These are phyloP conservation scores for Heteromurus nitidus DNA, from an alignment of 2,888 invertebrate genomes.

Conservation along the genomic window DNA sequence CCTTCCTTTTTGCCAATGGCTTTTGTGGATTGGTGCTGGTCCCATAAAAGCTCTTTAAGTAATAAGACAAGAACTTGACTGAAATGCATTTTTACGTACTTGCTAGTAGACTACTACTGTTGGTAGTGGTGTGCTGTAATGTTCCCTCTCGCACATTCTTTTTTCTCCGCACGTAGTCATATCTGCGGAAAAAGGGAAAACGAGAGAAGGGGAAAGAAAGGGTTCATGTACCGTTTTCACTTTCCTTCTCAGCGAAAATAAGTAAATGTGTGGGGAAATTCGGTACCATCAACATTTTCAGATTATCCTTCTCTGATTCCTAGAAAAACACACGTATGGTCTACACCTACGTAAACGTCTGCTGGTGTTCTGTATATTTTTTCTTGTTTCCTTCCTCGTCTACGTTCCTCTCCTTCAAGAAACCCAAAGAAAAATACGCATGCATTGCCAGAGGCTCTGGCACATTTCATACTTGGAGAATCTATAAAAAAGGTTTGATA, in stretches of 20 bases:
- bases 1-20: conserved; percentile 53
- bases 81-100: conserved; percentile 54
- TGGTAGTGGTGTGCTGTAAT: neutral
- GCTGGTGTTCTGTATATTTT: neutral
- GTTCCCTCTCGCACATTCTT: conserved; percentile 3
- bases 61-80: conserved; percentile 53
- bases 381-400: conserved; percentile 8
- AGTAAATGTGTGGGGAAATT: neutral
- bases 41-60: conserved; percentile 58
- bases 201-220: neutral
- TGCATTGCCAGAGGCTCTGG: neutral
- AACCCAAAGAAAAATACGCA: neutral
- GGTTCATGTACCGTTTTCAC: conserved; percentile 14
- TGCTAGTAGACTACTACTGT: neutral
- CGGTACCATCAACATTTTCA: conserved; percentile 13
- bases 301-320: conserved; percentile 16
- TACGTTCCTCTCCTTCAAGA: neutral
- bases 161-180: neutral
- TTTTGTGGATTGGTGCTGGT: conserved; percentile 57
- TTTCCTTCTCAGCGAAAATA: conserved; percentile 5
- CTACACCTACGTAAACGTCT: conserved; percentile 6
- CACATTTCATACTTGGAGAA: too few species aligned
- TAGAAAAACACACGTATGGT: neutral
- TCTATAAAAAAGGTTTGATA: neutral
- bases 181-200: neutral